Evolutionary conservation across 2,113 vertebrate genomes (phyloP).

Genomic region (Lipophrys pholis): DNA sequence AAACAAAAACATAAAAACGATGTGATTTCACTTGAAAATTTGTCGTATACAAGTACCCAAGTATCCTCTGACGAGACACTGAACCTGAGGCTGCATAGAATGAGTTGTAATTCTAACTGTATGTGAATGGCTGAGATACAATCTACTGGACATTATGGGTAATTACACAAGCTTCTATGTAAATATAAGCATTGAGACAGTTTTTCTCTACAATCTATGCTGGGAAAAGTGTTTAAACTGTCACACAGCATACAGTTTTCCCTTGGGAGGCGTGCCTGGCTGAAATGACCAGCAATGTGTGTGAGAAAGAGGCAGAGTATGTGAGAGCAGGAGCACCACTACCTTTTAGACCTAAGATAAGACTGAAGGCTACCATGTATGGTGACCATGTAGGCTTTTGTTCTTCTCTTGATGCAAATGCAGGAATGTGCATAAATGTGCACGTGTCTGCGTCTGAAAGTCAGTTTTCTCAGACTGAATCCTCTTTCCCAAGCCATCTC

Average conservation of each 20-base stretch:
- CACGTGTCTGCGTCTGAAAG: background rate
- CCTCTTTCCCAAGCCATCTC: conserved; percentile 69
- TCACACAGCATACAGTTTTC: conserved; percentile 50
- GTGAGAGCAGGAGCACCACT: background rate
- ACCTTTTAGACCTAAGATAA: conserved; percentile 37
- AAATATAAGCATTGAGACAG: background rate
- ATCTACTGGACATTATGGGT: conserved; percentile 14
- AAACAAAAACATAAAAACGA: no score
- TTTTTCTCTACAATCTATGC: background rate
- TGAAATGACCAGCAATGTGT: conserved; percentile 24
- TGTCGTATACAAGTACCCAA: no score
- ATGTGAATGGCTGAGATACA: conserved; percentile 3
- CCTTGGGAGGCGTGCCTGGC: conserved; percentile 35
- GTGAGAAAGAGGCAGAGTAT: background rate
- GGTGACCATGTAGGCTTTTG: conserved; percentile 19
- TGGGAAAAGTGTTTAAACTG: conserved; percentile 24
- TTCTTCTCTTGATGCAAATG: conserved; percentile 13
- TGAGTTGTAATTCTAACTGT: background rate
- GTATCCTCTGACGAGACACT: no score
- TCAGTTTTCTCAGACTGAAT: conserved; percentile 62
- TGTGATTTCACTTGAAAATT: no score
- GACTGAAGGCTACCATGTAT: conserved; percentile 1
- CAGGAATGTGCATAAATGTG: conserved; percentile 1
- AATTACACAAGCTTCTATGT: conserved; percentile 19
- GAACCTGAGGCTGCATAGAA: no score